These are phyloP conservation scores for Dasysyrphus tricinctus DNA, from an alignment of 2,888 invertebrate species.

Conservation along the genomic window DNA sequence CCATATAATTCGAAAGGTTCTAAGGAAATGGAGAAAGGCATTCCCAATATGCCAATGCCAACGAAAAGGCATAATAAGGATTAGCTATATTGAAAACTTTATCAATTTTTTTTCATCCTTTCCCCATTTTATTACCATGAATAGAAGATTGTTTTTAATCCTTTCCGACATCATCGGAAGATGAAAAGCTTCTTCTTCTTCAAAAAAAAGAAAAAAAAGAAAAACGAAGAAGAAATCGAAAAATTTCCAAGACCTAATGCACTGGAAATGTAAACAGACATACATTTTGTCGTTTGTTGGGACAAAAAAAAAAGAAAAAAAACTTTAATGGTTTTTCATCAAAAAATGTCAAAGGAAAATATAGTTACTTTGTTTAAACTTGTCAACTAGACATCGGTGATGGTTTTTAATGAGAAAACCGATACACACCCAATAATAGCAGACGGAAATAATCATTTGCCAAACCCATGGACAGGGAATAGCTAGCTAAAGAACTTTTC, in stretches of 20 bases:
- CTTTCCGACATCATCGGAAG: not conserved
- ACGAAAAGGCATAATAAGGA: not conserved
- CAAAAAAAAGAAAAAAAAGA: not conserved
- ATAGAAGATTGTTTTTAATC: slow-evolving; percentile 14
- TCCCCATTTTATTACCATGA: not conserved
- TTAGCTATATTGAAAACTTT: slow-evolving; percentile 21
- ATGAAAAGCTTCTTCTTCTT: not conserved
- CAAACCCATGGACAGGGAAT: slow-evolving; percentile 9
- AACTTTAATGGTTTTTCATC: slow-evolving; percentile 34
- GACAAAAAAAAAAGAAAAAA: not conserved
- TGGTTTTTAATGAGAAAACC: slow-evolving; percentile 13
- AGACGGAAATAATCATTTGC: slow-evolving; percentile 23
- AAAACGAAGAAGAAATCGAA: not conserved
- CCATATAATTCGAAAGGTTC: not conserved
- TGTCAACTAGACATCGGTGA: not conserved
- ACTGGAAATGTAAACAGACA: slow-evolving; percentile 32
- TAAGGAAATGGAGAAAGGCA: not conserved
- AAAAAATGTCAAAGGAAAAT: slow-evolving; percentile 1
- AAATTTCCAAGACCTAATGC: slow-evolving; percentile 41
- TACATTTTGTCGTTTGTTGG: not conserved
- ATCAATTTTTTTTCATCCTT: slow-evolving; percentile 5
- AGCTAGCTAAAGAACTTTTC: slow-evolving; percentile 5
- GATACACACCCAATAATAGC: slow-evolving; percentile 11
- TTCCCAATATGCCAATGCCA: not conserved
- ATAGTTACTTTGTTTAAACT: slow-evolving; percentile 5